phyloP scores from a whole-genome alignment of 2,888 invertebrate species.

The Caenorhabditis sp. region DNA sequence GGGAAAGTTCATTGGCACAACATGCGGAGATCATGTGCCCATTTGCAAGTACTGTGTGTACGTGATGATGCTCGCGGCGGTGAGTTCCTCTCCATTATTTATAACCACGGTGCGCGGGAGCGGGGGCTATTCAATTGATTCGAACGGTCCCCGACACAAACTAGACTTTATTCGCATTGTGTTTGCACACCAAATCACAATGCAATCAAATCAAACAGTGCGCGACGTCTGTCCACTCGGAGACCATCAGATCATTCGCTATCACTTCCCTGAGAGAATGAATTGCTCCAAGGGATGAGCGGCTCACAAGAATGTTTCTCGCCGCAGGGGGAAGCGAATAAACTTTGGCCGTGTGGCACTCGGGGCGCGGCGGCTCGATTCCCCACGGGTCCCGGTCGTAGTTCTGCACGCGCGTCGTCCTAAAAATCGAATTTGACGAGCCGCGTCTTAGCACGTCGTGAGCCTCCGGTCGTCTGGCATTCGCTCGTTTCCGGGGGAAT shows the following conservation, averaged over 20 bases:
- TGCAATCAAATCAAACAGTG: conserved; percentile 15
- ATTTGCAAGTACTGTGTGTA: conserved; percentile 19
- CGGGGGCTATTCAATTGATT: conserved; percentile 1
- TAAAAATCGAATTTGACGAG: conserved; percentile 41
- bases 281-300: too few species aligned
- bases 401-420: conserved; percentile 32
- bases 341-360: conserved; percentile 27
- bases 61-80: neutral
- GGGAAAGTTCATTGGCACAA: neutral
- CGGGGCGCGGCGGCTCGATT: neutral
- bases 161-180: conserved; percentile 31
- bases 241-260: conserved; percentile 17
- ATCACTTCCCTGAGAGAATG: neutral
- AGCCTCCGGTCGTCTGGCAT: conserved; percentile 19
- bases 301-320: too few species aligned
- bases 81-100: conserved; percentile 7
- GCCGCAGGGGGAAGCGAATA: conserved; percentile 1
- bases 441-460: conserved; percentile 33
- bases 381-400: conserved; percentile 24
- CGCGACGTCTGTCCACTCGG: conserved; percentile 10
- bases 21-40: neutral
- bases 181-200: conserved; percentile 18
- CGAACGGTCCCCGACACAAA: conserved; percentile 10
- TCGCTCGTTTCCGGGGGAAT: neutral
- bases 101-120: neutral